Evolutionary conservation across 2,113 vertebrate genomes (phyloP), one percentile per base, ranked within the genome.

Genomic region (Pseudorectes ferrugineus): DNA sequence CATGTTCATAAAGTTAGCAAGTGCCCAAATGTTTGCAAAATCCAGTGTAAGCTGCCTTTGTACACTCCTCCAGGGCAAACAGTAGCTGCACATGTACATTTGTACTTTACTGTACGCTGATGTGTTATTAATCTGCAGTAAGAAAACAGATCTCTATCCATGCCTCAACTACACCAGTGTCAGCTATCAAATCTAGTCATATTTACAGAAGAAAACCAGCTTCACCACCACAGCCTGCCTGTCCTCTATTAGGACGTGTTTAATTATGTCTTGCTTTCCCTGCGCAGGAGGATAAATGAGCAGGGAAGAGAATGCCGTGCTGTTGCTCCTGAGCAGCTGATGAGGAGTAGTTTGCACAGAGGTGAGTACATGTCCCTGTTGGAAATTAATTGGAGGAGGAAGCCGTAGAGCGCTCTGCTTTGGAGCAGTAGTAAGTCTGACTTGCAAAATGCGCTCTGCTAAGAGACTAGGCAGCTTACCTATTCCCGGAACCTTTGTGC

Each of bases 261-360:
- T 91, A 95, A 92, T 95, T 92, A 93, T 6, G 51, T 73, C 81
- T 95, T 83, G n/a, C 81, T 93, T 92, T 73, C 75, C 51, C 85
- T 55, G 48, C 0, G 5, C 42, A 40, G 77, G 74, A 93, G 74
- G 78, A 73, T 85, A 79, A 70, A n/a, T 8, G 71, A 93, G 74
- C 48, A 43, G 58, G 89, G 76, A 91, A 58, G 86, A 62, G 42
- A 83, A 89, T 2, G 36, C 36, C 0, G 3, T n/a, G 73, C 52
- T 33, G 80, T 1, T 61, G 57, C 81, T 95, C 58, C 80, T 9
- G 52, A 95, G 84, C 70, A 89, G 74, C 80, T 82, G 84, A 78
- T 9, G 70, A 93, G 80, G 40, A 81, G 38, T 12, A 59, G 58
- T 21, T 94, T 93, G 59, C 85, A 85, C 66, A 66, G 71, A 70